Evolutionary conservation across 2,888 invertebrate genomes (phyloP).

Genomic region (Crioceris asparagi): DNA sequence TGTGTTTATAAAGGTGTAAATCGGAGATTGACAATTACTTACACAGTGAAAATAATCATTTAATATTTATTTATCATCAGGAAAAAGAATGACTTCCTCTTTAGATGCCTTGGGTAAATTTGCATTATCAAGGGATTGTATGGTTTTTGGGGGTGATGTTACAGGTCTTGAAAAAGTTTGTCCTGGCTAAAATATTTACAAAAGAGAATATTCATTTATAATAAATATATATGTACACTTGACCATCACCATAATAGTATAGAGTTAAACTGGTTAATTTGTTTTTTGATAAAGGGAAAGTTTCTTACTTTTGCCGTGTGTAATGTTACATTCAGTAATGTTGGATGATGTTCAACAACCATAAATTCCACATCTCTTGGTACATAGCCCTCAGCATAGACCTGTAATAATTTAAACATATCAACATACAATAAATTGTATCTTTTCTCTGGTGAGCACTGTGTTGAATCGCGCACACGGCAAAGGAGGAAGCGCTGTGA

Average conservation of each 20-base stretch:
- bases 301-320: constrained; percentile 63
- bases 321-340: constrained; percentile 71
- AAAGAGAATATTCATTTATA: too few species aligned
- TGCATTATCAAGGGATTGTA: constrained; percentile 24
- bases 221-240: too few species aligned
- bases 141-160: constrained; percentile 35
- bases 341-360: constrained; percentile 77
- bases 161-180: constrained; percentile 33
- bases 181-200: constrained; percentile 33
- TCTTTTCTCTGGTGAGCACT: too few species aligned
- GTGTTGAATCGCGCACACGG: too few species aligned
- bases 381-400: constrained; percentile 72
- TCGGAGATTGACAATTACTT: too few species aligned
- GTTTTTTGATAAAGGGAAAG: constrained; percentile 1
- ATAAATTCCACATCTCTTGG: constrained; percentile 79
- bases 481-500: too few species aligned
- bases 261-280: too few species aligned
- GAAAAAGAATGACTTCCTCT: constrained; percentile 28
- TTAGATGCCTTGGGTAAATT: constrained; percentile 19
- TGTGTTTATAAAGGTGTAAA: too few species aligned
- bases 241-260: constrained; percentile 10
- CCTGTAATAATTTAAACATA: too few species aligned
- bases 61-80: constrained; percentile 29
- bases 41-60: too few species aligned
- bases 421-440: too few species aligned